phyloP scores from a whole-genome alignment of 2,113 vertebrate species.

The Microcebus griseorufus region DNA sequence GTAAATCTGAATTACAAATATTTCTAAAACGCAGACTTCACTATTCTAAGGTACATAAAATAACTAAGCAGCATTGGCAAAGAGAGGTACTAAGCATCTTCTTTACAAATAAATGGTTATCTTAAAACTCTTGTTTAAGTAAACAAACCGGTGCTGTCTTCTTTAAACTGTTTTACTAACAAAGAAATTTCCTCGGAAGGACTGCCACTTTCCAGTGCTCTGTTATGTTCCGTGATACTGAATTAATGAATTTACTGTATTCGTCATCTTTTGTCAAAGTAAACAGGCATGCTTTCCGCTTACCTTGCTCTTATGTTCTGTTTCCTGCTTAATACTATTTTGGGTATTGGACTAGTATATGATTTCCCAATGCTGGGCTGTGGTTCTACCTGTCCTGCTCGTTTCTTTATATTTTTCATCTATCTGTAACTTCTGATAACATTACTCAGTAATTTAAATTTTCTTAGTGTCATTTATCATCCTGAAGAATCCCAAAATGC shows the following conservation, averaged over 20 bases:
- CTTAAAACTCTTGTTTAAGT: conserved; percentile 50
- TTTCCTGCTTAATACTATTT: background rate
- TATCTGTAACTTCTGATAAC: background rate
- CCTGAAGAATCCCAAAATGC: conserved; percentile 11
- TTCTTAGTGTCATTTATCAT: background rate
- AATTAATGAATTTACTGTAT: background rate
- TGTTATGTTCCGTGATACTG: background rate
- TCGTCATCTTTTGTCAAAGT: background rate
- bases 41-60: background rate
- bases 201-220: background rate
- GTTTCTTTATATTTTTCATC: background rate
- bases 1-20: conserved; percentile 14
- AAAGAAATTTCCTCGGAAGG: background rate
- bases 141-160: background rate
- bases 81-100: background rate
- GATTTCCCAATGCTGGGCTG: background rate
- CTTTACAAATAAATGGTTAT: background rate
- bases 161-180: conserved; percentile 28
- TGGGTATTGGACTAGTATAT: background rate
- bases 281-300: background rate
- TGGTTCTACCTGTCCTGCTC: background rate
- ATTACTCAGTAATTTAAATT: background rate
- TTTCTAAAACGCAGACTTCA: background rate
- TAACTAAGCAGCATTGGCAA: background rate
- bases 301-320: background rate